Base-by-base conservation (phyloP, 1,140 invertebrate genomes). In the Oreohelix idahoensis region DNA sequence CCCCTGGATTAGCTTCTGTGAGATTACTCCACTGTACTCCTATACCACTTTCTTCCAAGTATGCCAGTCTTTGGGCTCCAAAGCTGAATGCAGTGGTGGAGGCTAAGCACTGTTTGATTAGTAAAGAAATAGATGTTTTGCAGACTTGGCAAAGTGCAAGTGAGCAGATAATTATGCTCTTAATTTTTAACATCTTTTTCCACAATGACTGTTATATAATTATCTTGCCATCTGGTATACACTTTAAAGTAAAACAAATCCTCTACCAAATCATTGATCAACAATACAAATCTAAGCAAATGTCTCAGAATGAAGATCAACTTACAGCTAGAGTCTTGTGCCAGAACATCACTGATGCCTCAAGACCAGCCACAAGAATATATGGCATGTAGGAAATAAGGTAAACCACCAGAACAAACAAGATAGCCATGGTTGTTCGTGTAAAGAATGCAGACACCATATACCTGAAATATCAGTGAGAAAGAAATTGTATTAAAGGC, bases 381-480 rank as follows among this genome's bases (percentile, higher is more conserved):
- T 92, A 94, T 4, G 93, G 93, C 38, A 93, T 83, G 83, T 93
- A 94, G 13, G 92, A 91, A n/a, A 93, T 84, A 10, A 93, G 85
- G 84, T 93, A 94, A 11, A 92, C 83, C 38, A 94, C 89, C 20
- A 93, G 86, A 1, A 91, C 92, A 26, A 90, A 89, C 58, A 93
- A 83, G n/a, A 93, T 90, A 32, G 93, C 93, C 70, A 93, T 86
- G 32, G 92, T 93, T 23, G 92, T 90, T 35, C 89, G 89, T 5
- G 85, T 90, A 88, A 94, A 94, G 84, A 93, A 93, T 8, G 90
- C 85, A 84, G 91, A 92, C 75, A 93, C 89, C 88, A 94, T 86
- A 84, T 93, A 93, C 82, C 93, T 93, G 89, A 35, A 90, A 89
- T 29, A n/a, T n/a, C 35, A 90, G 88, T 29, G 71, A 26, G 8